Evolutionary conservation across 2,797 vertebrate species (phyloP), one percentile per base, ranked within the genome.

Genomic region (Carapus acus): DNA sequence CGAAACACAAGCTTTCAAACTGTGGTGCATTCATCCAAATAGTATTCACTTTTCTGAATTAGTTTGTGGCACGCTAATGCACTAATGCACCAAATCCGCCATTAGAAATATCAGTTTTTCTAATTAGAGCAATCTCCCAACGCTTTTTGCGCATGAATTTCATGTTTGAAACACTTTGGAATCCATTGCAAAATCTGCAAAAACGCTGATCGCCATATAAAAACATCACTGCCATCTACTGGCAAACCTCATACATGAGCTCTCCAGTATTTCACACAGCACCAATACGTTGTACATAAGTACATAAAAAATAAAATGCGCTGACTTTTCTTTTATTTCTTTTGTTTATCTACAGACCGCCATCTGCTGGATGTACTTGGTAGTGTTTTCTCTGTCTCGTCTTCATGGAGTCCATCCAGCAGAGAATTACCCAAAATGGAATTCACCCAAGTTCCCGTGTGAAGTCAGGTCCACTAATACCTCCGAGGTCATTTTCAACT

Each of bases 381-480:
- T 74, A 2, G 38, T 89, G 41, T 57, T 88, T 61, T 73, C 80
- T 36, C 54, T 84, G 22, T 67, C 78, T 46, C 80, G 45, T 50
- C 54, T 70, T 22, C n/a, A 82, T 9, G 78, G 86, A 70, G 81
- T 86, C 1, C 56, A 50, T 33, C 49, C 79, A 31, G 70, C 77
- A 20, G 69, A 62, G 13, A 80, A 68, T 49, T 40, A 64, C n/a
- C 66, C 75, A 7, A 0, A 0, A 7, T 89, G 86, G 87, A 91
- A 82, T 79, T 74, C 74, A 47, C 85, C 83, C 54, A 83, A 78
- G 44, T 87, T 94, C 55, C 93, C 91, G n/a, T 98, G 94, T 71
- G 84, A 92, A 23, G 88, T 96, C 49, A 59, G 6, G 2, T 3
- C 48, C 46, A 33, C 12, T 13, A 49, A 48, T 11, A 29, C 31